phyloP scores from a whole-genome alignment of 2,888 invertebrate genomes.

The Morinoia aosen region DNA sequence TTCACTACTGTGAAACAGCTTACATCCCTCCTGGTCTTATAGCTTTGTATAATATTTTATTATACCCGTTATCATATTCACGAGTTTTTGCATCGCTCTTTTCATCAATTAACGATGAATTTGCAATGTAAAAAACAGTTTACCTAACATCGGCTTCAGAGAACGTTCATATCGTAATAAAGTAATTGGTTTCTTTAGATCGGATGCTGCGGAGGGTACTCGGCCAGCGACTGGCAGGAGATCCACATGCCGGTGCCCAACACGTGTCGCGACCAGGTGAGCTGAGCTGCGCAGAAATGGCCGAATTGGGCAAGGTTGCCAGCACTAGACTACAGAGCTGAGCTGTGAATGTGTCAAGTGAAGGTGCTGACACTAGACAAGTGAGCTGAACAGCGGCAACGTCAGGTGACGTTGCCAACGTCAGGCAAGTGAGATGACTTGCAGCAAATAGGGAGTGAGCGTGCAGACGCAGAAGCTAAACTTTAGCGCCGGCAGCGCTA shows the following conservation, averaged over 20 bases:
- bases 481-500: too few relatives aligned
- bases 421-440: neutral
- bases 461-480: too few relatives aligned
- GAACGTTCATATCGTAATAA: neutral
- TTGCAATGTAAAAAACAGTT: neutral
- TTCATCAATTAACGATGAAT: neutral
- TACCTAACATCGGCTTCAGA: neutral
- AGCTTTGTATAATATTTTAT: too few relatives aligned
- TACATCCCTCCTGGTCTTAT: too few relatives aligned
- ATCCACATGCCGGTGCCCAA: conserved; percentile 84
- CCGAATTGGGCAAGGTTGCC: neutral
- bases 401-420: neutral
- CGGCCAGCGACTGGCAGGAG: conserved; percentile 85
- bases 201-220: conserved; percentile 91
- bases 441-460: neutral
- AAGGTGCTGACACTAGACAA: neutral
- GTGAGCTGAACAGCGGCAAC: neutral
- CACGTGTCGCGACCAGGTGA: conserved; percentile 84
- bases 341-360: neutral
- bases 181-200: conserved; percentile 75
- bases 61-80: too few relatives aligned
- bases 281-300: neutral
- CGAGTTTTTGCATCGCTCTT: neutral
- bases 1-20: too few relatives aligned
- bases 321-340: neutral